Evolutionary conservation across 2,888 invertebrate species (phyloP).

Genomic region (Lasioglossum leucozonium): DNA sequence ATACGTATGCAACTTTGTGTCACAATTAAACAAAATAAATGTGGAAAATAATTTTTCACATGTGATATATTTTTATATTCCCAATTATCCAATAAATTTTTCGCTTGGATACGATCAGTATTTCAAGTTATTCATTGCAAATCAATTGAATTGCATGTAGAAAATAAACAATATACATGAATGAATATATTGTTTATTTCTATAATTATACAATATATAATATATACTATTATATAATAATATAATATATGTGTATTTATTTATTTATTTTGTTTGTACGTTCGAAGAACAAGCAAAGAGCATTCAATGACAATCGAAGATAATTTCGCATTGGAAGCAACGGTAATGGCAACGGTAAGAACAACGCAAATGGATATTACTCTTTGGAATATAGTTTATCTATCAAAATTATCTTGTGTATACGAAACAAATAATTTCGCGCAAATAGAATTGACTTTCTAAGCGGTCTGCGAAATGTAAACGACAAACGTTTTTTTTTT

Average conservation of each 20-base stretch:
- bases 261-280: neutral
- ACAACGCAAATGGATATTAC: conserved; percentile 21
- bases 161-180: neutral
- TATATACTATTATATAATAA: neutral
- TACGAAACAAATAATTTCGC: conserved; percentile 36
- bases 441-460: conserved; percentile 22
- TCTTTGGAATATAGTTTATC: conserved; percentile 42
- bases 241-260: neutral
- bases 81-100: conserved; percentile 6
- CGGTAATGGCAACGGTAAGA: conserved; percentile 37
- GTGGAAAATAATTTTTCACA: conserved; percentile 2
- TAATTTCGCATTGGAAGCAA: conserved; percentile 28
- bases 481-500: conserved; percentile 1
- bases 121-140: neutral
- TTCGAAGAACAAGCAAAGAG: neutral
- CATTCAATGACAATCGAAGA: neutral
- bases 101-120: neutral
- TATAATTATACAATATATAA: neutral
- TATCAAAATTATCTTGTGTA: conserved; percentile 44
- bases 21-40: conserved; percentile 16
- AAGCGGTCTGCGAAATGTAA: conserved; percentile 2
- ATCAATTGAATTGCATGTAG: neutral
- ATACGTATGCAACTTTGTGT: neutral
- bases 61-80: neutral
- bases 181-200: neutral